Percentiles rank a stretch among this genome's conserved stretches.
phyloP scores from a whole-genome alignment of 2,797 vertebrate genomes.

The Todus mexicanus region DNA sequence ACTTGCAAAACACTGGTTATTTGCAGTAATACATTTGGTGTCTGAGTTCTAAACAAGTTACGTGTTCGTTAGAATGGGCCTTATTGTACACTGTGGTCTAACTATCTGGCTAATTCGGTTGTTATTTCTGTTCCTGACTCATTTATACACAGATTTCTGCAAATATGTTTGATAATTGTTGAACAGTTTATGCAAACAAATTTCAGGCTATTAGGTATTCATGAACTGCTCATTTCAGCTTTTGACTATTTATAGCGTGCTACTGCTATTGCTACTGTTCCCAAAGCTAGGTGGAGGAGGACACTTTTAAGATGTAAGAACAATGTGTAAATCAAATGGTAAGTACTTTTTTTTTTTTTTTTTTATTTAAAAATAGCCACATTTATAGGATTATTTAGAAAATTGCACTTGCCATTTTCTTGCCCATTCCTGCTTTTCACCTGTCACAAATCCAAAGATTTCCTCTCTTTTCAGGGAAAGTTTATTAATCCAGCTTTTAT shows the following conservation, averaged over 20 bases:
- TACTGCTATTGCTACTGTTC: not conserved
- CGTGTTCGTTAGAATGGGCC: not conserved
- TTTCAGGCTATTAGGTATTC: not conserved
- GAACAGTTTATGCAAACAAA: not conserved
- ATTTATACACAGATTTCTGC: constrained; percentile 9
- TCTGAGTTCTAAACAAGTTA: not conserved
- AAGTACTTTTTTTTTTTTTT: not conserved
- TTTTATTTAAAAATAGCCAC: not conserved
- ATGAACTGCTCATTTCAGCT: constrained; percentile 13
- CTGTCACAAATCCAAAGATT: not conserved
- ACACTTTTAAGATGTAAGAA: not conserved
- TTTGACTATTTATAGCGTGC: not conserved
- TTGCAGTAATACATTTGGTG: not conserved
- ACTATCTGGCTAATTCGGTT: not conserved
- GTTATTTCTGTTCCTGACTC: not conserved
- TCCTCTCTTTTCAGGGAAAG: not conserved
- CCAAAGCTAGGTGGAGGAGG: not conserved
- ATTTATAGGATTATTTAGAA: not conserved
- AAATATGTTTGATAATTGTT: not conserved
- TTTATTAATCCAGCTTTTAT: not conserved
- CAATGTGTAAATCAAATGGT: not conserved
- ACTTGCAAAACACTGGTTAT: not conserved
- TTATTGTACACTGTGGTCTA: not conserved
- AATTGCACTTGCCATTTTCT: not conserved
- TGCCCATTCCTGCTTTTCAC: not conserved